phyloP scores from a whole-genome alignment of 2,113 vertebrate species.

The Cebidichthys violaceus region DNA sequence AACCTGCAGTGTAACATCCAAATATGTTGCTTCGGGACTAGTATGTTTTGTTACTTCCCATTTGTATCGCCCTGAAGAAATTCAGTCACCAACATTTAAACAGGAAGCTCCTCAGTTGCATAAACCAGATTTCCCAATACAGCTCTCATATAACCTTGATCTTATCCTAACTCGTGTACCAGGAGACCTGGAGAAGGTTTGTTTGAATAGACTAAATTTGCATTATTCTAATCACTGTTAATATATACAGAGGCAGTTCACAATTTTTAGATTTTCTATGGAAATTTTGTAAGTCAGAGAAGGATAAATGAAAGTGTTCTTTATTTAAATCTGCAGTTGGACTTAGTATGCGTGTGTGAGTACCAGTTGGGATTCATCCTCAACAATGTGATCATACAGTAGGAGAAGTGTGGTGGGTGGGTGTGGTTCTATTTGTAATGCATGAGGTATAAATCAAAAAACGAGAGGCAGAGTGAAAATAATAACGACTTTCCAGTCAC shows the following conservation, averaged over 20 bases:
- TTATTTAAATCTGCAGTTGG: conserved; percentile 28
- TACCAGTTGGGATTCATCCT: conserved; percentile 37
- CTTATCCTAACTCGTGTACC: background rate
- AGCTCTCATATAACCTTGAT: conserved; percentile 21
- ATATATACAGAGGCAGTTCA: conserved; percentile 32
- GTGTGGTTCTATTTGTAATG: conserved; percentile 52
- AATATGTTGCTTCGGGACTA: no score
- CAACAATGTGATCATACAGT: conserved; percentile 36
- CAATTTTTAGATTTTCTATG: background rate
- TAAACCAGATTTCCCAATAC: background rate
- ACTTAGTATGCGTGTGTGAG: conserved; percentile 1
- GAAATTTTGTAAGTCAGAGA: conserved; percentile 11
- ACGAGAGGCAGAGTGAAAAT: conserved; percentile 49
- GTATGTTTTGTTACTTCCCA: no score
- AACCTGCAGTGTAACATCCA: no score
- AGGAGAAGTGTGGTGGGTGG: background rate
- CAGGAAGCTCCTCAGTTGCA: background rate
- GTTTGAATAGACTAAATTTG: background rate
- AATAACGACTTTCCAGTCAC: conserved; percentile 19
- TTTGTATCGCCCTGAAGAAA: background rate
- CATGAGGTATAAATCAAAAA: conserved; percentile 68
- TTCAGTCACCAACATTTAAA: background rate
- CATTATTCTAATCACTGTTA: background rate
- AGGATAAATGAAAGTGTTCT: conserved; percentile 30
- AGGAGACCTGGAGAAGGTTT: background rate